Conservation (phyloP, 2,113 vertebrate species). For the Pteropus alecto region DNA sequence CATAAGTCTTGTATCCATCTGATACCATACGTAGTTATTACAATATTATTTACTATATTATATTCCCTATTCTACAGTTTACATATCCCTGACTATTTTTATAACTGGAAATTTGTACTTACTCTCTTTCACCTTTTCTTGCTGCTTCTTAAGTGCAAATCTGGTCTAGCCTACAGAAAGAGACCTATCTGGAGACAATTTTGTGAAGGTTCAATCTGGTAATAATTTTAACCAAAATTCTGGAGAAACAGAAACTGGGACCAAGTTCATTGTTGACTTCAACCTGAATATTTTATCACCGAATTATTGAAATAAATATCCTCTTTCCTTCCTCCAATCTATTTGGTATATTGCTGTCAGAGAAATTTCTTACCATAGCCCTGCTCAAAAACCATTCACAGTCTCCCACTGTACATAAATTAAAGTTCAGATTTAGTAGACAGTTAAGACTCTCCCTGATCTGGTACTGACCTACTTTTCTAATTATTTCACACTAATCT, state of each 20-base stretch:
- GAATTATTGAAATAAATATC: neutral
- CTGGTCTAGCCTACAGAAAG: neutral
- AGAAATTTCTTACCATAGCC: neutral
- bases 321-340: neutral
- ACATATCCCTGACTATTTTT: neutral
- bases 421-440: slow-evolving; percentile 1
- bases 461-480: neutral
- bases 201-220: neutral
- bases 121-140: neutral
- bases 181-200: neutral
- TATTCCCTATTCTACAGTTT: neutral
- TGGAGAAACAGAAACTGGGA: neutral
- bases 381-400: neutral
- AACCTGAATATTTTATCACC: neutral
- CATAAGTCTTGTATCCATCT: neutral
- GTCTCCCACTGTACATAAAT: neutral
- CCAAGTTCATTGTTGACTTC: neutral
- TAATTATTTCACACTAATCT: neutral
- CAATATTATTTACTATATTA: neutral
- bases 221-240: neutral
- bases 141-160: neutral
- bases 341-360: neutral
- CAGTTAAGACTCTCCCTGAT: neutral
- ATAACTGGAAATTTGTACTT: neutral
- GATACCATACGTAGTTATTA: neutral